Conservation (phyloP, 2,113 vertebrate genomes). For the Vidua chalybeata region DNA sequence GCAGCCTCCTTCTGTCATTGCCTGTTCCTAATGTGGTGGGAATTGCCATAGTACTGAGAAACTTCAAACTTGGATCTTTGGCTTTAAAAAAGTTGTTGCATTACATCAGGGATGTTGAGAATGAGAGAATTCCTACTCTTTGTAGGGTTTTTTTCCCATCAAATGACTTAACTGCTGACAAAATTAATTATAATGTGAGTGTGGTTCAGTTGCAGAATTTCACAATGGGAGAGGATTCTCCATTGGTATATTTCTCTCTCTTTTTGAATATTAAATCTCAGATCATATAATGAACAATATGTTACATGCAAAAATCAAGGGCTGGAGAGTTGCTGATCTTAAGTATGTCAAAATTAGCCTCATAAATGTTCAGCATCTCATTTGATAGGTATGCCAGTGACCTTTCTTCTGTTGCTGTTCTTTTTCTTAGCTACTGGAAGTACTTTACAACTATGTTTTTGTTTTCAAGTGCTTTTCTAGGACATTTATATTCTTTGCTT, state of each 20-base stretch:
- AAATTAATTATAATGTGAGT: not conserved
- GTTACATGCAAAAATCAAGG: not conserved
- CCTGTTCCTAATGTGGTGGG: not conserved
- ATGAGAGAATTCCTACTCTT: not conserved
- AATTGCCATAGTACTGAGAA: not conserved
- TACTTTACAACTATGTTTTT: not conserved
- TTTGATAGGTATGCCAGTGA: not conserved
- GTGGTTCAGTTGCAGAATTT: not conserved
- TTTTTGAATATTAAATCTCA: not conserved
- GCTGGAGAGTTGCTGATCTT: not conserved
- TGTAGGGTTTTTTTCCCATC: not conserved
- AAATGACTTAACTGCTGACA: not conserved
- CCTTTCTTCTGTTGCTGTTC: not conserved
- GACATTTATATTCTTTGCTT: not conserved
- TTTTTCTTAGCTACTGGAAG: not conserved
- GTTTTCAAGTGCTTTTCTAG: not conserved
- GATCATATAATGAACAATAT: not conserved
- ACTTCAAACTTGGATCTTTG: not conserved
- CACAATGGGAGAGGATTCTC: not conserved
- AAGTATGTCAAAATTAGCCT: not conserved
- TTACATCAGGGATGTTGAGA: not conserved
- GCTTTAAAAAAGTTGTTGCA: not conserved
- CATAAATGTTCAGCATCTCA: not conserved
- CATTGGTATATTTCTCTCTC: not conserved
- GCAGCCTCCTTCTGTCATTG: not conserved